Evolutionary conservation across 2,113 vertebrate species (phyloP).

Genomic region (cattle (Bos taurus)): ARS-UCD2.0 NC_037350.1:36394001-36394500

Average conservation of each 20-base stretch:
- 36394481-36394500: constrained; percentile 23
- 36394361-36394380: background rate
- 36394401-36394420: constrained; percentile 42
- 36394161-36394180: background rate
- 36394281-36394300: background rate
- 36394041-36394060: background rate
- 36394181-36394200: background rate
- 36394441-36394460: background rate
- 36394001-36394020: background rate
- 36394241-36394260: background rate
- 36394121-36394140: background rate
- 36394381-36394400: background rate
- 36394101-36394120: background rate
- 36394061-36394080: background rate
- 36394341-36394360: background rate
- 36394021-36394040: background rate
- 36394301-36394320: background rate
- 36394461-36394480: constrained; percentile 6
- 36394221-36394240: constrained; percentile 29
- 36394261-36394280: background rate
- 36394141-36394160: background rate
- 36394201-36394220: background rate
- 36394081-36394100: background rate
- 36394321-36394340: background rate
- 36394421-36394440: constrained; percentile 38